These are phyloP conservation scores for Microctonus aethiopoides DNA, from an alignment of 2,888 invertebrate species.

Conservation along the genomic window DNA sequence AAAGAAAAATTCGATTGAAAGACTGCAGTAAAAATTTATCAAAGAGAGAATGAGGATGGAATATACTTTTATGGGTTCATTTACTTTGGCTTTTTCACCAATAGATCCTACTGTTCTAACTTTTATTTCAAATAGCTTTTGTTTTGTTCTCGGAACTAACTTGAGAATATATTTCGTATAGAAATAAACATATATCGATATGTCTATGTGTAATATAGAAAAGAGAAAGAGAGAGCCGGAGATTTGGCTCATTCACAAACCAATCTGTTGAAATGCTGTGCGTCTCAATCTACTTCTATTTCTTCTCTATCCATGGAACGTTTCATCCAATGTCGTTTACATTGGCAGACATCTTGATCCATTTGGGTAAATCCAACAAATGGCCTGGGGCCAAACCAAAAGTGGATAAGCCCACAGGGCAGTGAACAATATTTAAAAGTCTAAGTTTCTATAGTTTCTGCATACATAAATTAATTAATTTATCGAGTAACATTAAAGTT, in stretches of 20 bases:
- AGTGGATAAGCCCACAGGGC: constrained; percentile 34
- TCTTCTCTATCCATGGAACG: constrained; percentile 1
- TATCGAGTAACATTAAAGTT: not conserved
- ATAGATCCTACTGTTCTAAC: not conserved
- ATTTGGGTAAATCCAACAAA: constrained; percentile 31
- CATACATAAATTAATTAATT: not conserved
- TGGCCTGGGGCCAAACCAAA: constrained; percentile 39
- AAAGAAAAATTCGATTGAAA: too few relatives aligned
- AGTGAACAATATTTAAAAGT: constrained; percentile 9
- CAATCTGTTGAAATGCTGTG: constrained; percentile 35
- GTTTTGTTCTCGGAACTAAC: not conserved
- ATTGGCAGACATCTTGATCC: constrained; percentile 36
- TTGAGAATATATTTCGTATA: not conserved
- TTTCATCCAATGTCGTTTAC: constrained; percentile 26
- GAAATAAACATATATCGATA: not conserved
- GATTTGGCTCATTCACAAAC: constrained; percentile 35
- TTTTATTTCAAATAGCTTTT: not conserved
- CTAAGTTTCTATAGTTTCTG: constrained; percentile 6
- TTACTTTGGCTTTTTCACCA: not conserved
- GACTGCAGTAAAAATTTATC: too few relatives aligned
- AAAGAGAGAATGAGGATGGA: too few relatives aligned
- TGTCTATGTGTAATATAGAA: not conserved
- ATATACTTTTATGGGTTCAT: not conserved
- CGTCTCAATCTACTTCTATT: constrained; percentile 35
- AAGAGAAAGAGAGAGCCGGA: not conserved